Percentiles rank a stretch among this genome's conserved stretches.
Evolutionary conservation across 2,797 vertebrate species (phyloP).

Genomic region (Podargus strigoides): DNA sequence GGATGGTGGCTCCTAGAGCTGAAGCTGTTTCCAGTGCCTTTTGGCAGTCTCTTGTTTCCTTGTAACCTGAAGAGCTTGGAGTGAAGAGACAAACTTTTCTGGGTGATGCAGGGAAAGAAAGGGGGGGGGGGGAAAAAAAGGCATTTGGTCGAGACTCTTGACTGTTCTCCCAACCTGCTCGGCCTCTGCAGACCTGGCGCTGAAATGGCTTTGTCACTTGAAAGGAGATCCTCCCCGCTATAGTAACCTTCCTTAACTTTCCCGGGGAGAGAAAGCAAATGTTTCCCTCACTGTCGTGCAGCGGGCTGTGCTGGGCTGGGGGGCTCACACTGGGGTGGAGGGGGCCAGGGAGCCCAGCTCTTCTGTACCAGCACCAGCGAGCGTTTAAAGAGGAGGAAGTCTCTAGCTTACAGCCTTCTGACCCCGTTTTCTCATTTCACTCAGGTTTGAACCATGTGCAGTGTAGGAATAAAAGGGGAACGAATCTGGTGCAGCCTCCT

Average conservation of each 20-base stretch:
- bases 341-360: neutral
- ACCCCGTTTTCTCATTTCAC: neutral
- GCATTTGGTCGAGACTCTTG: neutral
- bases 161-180: neutral
- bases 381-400: neutral
- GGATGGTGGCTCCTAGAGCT: slow-evolving; percentile 68
- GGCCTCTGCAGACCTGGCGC: neutral
- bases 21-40: slow-evolving; percentile 68
- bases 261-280: neutral
- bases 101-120: neutral
- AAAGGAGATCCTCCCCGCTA: neutral
- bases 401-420: neutral
- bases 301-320: too few relatives aligned
- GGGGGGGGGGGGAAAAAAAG: neutral
- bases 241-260: neutral
- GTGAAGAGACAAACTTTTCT: slow-evolving; percentile 34
- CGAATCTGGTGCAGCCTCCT: accelerated
- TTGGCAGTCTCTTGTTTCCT: slow-evolving; percentile 65
- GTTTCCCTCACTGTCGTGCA: neutral
- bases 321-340: neutral
- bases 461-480: neutral
- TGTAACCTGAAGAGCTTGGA: slow-evolving; percentile 62
- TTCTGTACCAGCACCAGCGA: neutral
- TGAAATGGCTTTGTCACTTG: neutral
- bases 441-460: accelerated